Evolutionary conservation across 2,797 vertebrate genomes (phyloP), one percentile per base, ranked within the genome.

Genomic region (Pampus argenteus): DNA sequence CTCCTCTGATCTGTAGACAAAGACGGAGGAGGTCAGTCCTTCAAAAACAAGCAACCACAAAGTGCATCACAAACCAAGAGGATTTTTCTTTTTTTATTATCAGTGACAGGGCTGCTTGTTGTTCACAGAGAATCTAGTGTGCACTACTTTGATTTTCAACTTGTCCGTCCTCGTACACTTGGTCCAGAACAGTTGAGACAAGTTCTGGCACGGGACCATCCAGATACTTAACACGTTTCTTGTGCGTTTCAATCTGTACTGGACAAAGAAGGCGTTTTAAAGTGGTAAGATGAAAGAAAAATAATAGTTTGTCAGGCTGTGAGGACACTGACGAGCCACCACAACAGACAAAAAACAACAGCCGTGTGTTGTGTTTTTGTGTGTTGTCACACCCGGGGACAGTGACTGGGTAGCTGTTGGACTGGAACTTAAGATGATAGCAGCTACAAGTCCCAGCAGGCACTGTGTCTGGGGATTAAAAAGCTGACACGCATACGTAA

Each of bases 371-470:
- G 76, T 44, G 56, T 66, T 55, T 23, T 78, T 44, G 56, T 66
- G 49, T 76, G 61, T 66, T 74, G 69, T 79, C 74, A 77, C 71
- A 79, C 28, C 69, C 66, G 42, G 75, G 60, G 69, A 83, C 82
- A 18, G 65, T n/a, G 7, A 60, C 48, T 61, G 23, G 84, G 31
- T 74, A 70, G 58, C 71, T 79, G 71, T 65, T 80, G 29, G 72
- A 79, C 56, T 74, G 74, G 45, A 82, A 80, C 69, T 80, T 81
- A 62, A 82, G 77, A 79, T 63, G 55, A 79, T 63, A 51, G 56
- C 52, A 55, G 71, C 45, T 78, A 71, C 87, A 79, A 80, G 85
- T 49, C 84, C 62, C 63, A 65, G 62, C 84, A 85, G 71, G 83
- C 82, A 76, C 51, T 9, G 54, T 14, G 28, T 45, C 58, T 50